Percentiles rank a stretch among this genome's conserved stretches.
These are phyloP conservation scores for Enteromius paludinosus DNA, from an alignment of 2,797 vertebrate species.

Conservation along the genomic window DNA sequence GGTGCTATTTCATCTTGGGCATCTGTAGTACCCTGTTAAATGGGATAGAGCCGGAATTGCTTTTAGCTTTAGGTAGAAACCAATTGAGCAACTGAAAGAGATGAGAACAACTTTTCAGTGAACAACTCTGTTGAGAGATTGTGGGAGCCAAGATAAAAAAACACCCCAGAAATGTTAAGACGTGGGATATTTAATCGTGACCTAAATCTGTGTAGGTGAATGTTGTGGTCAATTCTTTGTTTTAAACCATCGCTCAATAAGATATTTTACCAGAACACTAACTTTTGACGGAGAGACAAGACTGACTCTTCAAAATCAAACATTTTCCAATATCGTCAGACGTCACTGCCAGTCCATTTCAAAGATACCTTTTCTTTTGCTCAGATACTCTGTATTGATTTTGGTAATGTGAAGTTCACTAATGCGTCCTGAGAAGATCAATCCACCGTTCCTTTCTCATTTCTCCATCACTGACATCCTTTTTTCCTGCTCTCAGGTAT, in stretches of 20 bases:
- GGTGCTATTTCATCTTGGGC: not conserved
- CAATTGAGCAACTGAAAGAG: not conserved
- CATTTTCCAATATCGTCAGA: not conserved
- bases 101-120: not conserved
- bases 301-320: not conserved
- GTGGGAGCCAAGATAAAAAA: not conserved
- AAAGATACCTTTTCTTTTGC: not conserved
- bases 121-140: not conserved
- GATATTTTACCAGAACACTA: not conserved
- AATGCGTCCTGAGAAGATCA: conserved; percentile 13
- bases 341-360: not conserved
- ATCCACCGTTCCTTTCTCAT: not conserved
- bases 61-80: conserved; percentile 12
- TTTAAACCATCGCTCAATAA: not conserved
- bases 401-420: conserved; percentile 17
- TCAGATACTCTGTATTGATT: conserved; percentile 24
- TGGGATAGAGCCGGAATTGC: not conserved
- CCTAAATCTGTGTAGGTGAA: not conserved
- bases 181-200: not conserved
- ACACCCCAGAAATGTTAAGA: not conserved
- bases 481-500: conserved; percentile 74
- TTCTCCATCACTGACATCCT: conserved; percentile 49
- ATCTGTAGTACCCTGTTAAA: not conserved
- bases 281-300: not conserved
- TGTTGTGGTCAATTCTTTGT: not conserved